A percentile compares a stretch with the other conserved stretches of the same genome.
These are phyloP conservation scores for Peromyscus leucopus DNA, from an alignment of 2,113 vertebrate species.

Conservation along the genomic window DNA sequence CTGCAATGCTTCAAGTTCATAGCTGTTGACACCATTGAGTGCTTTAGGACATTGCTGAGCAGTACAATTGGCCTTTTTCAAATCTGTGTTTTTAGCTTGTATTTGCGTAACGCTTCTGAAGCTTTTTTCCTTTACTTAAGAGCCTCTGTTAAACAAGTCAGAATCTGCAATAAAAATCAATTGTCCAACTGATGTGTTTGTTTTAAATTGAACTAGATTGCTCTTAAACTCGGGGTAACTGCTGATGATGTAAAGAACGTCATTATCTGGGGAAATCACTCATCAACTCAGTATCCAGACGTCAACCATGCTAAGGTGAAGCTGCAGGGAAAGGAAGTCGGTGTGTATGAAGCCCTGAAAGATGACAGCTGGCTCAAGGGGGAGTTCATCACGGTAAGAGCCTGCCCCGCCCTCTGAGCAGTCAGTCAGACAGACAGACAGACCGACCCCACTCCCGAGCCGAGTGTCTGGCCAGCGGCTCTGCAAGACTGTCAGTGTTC, in stretches of 20 bases:
- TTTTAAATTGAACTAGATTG: conserved; percentile 90
- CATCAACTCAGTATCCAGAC: conserved; percentile 98
- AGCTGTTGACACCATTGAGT: not conserved
- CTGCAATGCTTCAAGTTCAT: not conserved
- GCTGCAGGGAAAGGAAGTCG: conserved; percentile 89
- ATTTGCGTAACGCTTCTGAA: conserved; percentile 51
- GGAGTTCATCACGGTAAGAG: conserved; percentile 94
- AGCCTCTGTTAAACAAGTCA: conserved; percentile 30
- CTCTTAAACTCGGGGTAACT: conserved; percentile 92
- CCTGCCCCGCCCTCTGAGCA: not conserved
- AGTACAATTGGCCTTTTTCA: conserved; percentile 17
- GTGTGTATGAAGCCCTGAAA: conserved; percentile 94
- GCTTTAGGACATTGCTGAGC: not conserved
- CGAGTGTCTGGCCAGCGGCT: not conserved
- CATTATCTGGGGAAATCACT: conserved; percentile 99
- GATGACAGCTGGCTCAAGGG: conserved; percentile 96
- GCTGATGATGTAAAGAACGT: conserved; percentile 95
- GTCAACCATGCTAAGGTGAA: conserved; percentile 94
- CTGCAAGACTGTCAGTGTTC: not conserved
- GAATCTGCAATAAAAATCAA: conserved; percentile 38
- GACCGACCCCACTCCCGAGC: not conserved
- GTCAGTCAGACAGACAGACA: not conserved
- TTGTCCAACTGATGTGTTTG: conserved; percentile 26
- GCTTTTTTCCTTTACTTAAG: conserved; percentile 52
- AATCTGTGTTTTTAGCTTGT: not conserved